Evolutionary conservation across 2,113 vertebrate species (phyloP).

Genomic region (Nothoprocta pentlandii): DNA sequence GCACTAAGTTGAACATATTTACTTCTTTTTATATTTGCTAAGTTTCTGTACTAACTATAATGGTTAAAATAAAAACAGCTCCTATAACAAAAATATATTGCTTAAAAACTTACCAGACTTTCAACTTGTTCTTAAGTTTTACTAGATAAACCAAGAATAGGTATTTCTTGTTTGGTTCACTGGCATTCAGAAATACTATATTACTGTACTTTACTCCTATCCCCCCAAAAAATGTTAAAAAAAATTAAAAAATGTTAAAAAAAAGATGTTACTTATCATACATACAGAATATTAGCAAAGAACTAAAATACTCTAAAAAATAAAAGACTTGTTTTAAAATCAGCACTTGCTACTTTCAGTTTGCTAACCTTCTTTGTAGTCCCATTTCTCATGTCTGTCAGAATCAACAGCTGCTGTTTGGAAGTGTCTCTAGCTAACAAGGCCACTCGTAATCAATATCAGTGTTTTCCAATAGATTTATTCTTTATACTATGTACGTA

Average conservation of each 20-base stretch:
- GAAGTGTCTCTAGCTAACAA: slow-evolving; percentile 67
- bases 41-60: background rate
- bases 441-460: slow-evolving; percentile 59
- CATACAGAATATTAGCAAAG: background rate
- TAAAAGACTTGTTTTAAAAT: slow-evolving; percentile 62
- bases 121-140: background rate
- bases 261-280: background rate
- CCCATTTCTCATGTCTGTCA: slow-evolving; percentile 67
- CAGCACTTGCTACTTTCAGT: slow-evolving; percentile 64
- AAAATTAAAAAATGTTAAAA: too few species aligned
- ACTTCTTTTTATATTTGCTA: background rate
- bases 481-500: slow-evolving; percentile 53
- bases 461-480: slow-evolving; percentile 51
- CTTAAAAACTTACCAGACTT: background rate
- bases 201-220: background rate
- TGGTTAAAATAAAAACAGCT: background rate
- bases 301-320: slow-evolving; percentile 1
- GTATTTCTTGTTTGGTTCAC: background rate
- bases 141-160: background rate
- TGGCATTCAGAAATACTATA: background rate
- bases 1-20: background rate
- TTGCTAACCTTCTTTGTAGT: slow-evolving; percentile 59
- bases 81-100: background rate
- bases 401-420: slow-evolving; percentile 64
- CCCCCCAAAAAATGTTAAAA: too few species aligned